phyloP scores from a whole-genome alignment of 1,140 invertebrate genomes.

The Eriocheir sinensis region DNA sequence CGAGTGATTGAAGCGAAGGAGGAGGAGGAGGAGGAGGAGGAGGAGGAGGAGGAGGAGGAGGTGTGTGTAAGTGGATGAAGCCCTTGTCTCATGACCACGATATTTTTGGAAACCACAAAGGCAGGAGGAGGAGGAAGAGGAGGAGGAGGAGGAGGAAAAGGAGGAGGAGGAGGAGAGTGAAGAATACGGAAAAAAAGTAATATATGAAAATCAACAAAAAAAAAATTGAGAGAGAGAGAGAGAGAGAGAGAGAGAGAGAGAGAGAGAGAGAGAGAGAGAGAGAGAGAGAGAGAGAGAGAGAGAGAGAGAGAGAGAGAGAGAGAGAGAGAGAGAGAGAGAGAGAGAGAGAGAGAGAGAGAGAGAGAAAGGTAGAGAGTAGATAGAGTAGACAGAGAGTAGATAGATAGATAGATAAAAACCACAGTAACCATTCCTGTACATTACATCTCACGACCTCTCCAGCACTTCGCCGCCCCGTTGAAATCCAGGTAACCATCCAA shows the following conservation, averaged over 20 bases:
- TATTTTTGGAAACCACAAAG: neutral
- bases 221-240: neutral
- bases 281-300: slow-evolving; percentile 31
- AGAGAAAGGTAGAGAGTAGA: no score
- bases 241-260: neutral
- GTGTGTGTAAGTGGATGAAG: neutral
- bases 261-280: neutral
- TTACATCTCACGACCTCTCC: no score
- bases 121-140: neutral
- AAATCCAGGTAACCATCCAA: no score
- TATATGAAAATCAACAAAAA: neutral
- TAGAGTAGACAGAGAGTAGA: no score
- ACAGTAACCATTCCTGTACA: no score
- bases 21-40: neutral
- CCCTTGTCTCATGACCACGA: neutral
- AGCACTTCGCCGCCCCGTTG: no score
- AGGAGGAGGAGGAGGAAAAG: neutral
- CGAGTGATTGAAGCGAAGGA: no score
- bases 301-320: slow-evolving; percentile 31
- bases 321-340: slow-evolving; percentile 22
- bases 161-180: neutral
- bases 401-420: no score
- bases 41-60: neutral
- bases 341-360: slow-evolving; percentile 22
- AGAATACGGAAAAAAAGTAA: neutral